Conservation (phyloP, 2,113 vertebrate genomes). For the Leucosticte australis region DNA sequence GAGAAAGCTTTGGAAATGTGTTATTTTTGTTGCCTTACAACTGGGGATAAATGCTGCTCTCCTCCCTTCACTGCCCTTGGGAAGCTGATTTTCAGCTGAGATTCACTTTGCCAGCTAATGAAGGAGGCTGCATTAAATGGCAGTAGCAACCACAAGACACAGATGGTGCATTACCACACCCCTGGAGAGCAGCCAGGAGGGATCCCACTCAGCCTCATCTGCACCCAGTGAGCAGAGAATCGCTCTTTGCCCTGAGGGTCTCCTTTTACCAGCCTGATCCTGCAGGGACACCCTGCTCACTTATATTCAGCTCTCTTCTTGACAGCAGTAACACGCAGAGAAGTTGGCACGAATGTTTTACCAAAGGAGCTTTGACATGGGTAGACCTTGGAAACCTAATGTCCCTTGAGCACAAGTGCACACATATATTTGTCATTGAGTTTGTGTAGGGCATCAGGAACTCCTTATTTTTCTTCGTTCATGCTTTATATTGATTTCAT, state of each 20-base stretch:
- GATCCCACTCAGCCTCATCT: not conserved
- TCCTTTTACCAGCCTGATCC: accelerated
- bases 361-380: not conserved
- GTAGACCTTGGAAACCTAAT: not conserved
- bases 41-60: not conserved
- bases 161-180: accelerated
- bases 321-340: not conserved
- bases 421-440: not conserved
- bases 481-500: not conserved
- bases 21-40: not conserved
- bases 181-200: not conserved
- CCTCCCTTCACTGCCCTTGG: not conserved
- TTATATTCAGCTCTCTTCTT: not conserved
- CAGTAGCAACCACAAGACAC: not conserved
- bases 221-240: accelerated
- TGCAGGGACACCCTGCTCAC: accelerated
- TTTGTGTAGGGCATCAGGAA: not conserved
- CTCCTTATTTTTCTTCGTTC: not conserved
- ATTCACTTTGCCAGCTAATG: not conserved
- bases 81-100: not conserved
- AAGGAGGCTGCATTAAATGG: not conserved
- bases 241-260: not conserved
- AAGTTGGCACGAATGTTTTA: not conserved
- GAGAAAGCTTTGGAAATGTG: not conserved
- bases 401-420: not conserved